Evolutionary conservation across 2,113 vertebrate genomes (phyloP), one percentile per base, ranked within the genome.

Genomic region (Grantiella picta): DNA sequence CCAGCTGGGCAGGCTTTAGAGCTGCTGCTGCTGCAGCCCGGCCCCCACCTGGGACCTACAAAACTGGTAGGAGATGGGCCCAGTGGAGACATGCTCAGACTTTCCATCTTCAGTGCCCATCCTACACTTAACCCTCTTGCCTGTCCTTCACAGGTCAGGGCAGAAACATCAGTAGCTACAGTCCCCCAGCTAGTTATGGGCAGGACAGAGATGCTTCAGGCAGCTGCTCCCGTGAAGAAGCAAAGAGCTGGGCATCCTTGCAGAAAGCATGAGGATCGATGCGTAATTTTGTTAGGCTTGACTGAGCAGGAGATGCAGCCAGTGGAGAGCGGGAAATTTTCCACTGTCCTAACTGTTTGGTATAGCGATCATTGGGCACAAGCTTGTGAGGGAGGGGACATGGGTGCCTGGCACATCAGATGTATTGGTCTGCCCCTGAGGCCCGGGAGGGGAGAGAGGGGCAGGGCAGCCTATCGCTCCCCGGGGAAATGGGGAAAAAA

Each of bases 311-410:
- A 87, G 82, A 88, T 47, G 76, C 4, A 17, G 85, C 29, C 60
- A 44, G 66, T 18, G 50, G 38, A 90, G 38, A 92, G 77, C 47
- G 22, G 54, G 79, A 77, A 88, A 95, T 90, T 96, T 97, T 95
- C 95, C 95, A 89, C 44, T 45, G 28, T 60, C 57, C 61, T 85
- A 71, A 53, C 38, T 50, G 63, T 54, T 66, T 24, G 59, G 54
- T 33, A 47, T 3, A 64, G 38, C 2, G 15, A 54, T 35, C 4
- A 5, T 33, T 5, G 35, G 63, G 68, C 63, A 59, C 66, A 50
- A 63, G n/a, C 23, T n/a, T 38, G 40, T 2, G n/a, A 76, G 36
- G 49, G 23, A 77, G 11, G 8, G n/a, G 27, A 5, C 56, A 59
- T 1, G 11, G 61, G n/a, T 70, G 33, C 29, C 27, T 33, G n/a